phyloP scores from a whole-genome alignment of 53 echinoderm and acorn worm genomes.

The Henricia sp. region DNA sequence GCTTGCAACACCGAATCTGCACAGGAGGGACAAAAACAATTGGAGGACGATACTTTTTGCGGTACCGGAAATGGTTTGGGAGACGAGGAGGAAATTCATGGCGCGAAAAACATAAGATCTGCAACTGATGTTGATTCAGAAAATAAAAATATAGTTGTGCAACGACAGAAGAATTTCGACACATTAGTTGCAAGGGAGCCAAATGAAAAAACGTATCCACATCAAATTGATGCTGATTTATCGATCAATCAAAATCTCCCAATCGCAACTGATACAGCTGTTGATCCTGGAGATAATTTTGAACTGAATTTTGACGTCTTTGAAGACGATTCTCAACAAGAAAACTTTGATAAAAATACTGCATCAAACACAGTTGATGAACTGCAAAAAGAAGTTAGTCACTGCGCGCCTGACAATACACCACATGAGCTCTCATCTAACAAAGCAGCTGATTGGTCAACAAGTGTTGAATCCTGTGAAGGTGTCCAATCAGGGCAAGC shows the following conservation, averaged over 20 bases:
- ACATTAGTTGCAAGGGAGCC: not conserved
- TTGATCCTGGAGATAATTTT: not conserved
- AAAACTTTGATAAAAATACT: not conserved
- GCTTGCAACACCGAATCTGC: not conserved
- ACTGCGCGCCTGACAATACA: not conserved
- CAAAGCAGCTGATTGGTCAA: not conserved
- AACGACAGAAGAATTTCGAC: no score
- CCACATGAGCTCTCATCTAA: not conserved
- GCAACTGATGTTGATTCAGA: no score
- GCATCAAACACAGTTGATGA: not conserved
- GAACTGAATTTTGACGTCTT: conserved; percentile 46
- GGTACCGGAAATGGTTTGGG: not conserved
- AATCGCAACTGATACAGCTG: not conserved
- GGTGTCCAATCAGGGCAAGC: not conserved
- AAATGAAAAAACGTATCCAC: not conserved
- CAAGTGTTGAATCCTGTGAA: not conserved
- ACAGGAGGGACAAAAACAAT: not conserved
- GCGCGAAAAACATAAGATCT: no score
- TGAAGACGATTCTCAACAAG: conserved; percentile 6
- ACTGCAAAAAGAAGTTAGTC: not conserved
- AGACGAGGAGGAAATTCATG: not conserved
- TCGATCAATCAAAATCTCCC: not conserved
- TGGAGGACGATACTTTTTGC: not conserved
- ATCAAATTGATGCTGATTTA: not conserved
- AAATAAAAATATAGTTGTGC: no score